Evolutionary conservation across 1,140 invertebrate genomes (phyloP).

Genomic region (Bombus balteatus): DNA sequence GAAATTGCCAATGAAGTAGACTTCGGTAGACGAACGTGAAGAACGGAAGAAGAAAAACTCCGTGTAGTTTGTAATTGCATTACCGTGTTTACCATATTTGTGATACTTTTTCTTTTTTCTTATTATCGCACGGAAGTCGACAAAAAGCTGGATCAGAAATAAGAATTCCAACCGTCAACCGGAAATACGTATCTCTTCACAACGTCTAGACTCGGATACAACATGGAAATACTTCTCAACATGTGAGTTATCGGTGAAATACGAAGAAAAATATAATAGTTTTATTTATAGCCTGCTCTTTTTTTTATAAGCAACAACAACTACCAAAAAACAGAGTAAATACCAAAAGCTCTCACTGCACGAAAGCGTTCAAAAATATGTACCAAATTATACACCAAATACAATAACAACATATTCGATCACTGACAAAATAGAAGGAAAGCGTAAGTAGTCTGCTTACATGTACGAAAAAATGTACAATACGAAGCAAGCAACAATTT

Average conservation of each 20-base stretch:
- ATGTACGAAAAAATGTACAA: constrained; percentile 40
- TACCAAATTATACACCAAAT: constrained; percentile 42
- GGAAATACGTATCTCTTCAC: not conserved
- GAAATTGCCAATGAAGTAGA: not conserved
- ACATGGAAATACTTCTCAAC: not conserved
- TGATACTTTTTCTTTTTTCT: no score
- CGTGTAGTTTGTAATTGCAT: not conserved
- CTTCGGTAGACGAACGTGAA: not conserved
- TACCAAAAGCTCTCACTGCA: constrained; percentile 44
- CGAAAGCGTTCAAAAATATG: constrained; percentile 49
- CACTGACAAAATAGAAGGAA: constrained; percentile 26
- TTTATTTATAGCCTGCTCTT: not conserved
- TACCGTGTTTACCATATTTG: not conserved
- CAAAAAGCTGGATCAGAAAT: not conserved
- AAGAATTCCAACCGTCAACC: not conserved
- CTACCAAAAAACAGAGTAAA: constrained; percentile 40
- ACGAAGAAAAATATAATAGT: constrained; percentile 2
- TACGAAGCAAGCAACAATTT: constrained; percentile 55
- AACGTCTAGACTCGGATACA: not conserved
- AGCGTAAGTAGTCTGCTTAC: constrained; percentile 33
- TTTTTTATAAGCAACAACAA: constrained; percentile 34
- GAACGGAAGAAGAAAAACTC: not conserved
- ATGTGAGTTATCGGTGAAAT: not conserved
- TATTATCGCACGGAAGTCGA: not conserved
- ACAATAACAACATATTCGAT: constrained; percentile 34